These are phyloP conservation scores for Zophobas morio DNA, from an alignment of 1,140 invertebrate genomes.

Conservation along the genomic window DNA sequence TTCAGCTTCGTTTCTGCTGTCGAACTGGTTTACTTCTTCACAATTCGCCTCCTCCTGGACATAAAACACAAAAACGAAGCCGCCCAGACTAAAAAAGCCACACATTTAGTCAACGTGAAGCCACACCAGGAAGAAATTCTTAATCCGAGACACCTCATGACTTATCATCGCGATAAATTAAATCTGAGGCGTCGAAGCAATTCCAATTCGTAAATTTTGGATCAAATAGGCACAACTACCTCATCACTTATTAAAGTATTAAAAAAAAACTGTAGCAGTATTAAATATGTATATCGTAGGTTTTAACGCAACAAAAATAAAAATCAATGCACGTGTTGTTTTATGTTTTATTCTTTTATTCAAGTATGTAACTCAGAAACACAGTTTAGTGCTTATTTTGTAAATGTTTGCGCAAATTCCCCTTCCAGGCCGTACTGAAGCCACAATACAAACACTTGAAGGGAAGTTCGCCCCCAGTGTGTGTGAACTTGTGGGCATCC, in stretches of 20 bases:
- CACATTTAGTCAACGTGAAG: constrained; percentile 6
- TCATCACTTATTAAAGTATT: too few relatives aligned
- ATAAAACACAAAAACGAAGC: constrained; percentile 15
- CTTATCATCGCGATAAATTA: constrained; percentile 7
- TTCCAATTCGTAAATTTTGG: constrained; percentile 16
- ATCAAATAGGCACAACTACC: not conserved
- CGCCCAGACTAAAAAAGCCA: not conserved
- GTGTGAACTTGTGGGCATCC: constrained; percentile 75
- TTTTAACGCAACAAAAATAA: too few relatives aligned
- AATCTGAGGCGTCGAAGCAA: constrained; percentile 29
- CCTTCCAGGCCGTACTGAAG: constrained; percentile 21
- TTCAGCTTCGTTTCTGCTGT: constrained; percentile 74
- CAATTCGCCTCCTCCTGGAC: constrained; percentile 66
- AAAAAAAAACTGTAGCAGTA: too few relatives aligned
- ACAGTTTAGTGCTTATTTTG: constrained; percentile 16
- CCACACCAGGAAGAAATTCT: constrained; percentile 7
- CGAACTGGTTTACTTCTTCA: constrained; percentile 77
- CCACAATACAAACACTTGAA: constrained; percentile 70
- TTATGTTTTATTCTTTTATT: too few relatives aligned
- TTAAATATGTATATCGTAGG: too few relatives aligned
- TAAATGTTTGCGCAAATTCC: constrained; percentile 5
- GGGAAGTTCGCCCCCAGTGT: constrained; percentile 69
- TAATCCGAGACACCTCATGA: constrained; percentile 1
- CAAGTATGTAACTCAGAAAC: not conserved
- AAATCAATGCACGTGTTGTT: too few relatives aligned